Conservation (phyloP, 2,113 vertebrate species). For the Balaeniceps rex region DNA sequence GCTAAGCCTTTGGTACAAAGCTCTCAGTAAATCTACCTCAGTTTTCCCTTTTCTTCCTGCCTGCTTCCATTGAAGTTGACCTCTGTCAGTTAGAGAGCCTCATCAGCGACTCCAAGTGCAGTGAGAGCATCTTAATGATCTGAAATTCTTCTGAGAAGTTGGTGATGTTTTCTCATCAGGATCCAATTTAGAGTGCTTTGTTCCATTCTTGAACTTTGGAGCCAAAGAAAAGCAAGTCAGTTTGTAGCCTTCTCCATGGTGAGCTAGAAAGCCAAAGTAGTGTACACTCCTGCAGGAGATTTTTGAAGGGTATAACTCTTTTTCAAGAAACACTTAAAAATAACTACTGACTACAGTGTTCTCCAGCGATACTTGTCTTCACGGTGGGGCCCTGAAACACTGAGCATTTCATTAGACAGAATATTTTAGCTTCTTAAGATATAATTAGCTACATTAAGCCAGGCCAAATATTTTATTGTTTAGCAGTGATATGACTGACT, state of each 20-base stretch:
- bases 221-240: slow-evolving; percentile 78
- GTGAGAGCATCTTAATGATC: slow-evolving; percentile 83
- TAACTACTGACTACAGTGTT: slow-evolving; percentile 49
- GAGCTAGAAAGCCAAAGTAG: slow-evolving; percentile 71
- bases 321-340: slow-evolving; percentile 71
- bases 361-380: neutral
- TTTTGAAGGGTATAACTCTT: slow-evolving; percentile 62
- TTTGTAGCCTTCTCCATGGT: slow-evolving; percentile 70
- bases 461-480: slow-evolving; percentile 62
- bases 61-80: slow-evolving; percentile 81
- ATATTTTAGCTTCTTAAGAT: slow-evolving; percentile 39
- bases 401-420: slow-evolving; percentile 31
- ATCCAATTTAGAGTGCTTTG: slow-evolving; percentile 92
- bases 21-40: slow-evolving; percentile 78
- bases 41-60: slow-evolving; percentile 76
- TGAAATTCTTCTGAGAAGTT: slow-evolving; percentile 87
- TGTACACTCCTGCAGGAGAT: slow-evolving; percentile 66
- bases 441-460: slow-evolving; percentile 56
- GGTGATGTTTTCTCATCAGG: slow-evolving; percentile 91
- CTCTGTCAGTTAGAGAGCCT: slow-evolving; percentile 82
- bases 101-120: slow-evolving; percentile 79
- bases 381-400: neutral
- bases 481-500: slow-evolving; percentile 31
- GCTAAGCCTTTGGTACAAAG: slow-evolving; percentile 70
- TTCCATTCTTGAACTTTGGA: slow-evolving; percentile 87